Conservation (phyloP, 1,140 invertebrate species). For the Nephila pilipes region DNA sequence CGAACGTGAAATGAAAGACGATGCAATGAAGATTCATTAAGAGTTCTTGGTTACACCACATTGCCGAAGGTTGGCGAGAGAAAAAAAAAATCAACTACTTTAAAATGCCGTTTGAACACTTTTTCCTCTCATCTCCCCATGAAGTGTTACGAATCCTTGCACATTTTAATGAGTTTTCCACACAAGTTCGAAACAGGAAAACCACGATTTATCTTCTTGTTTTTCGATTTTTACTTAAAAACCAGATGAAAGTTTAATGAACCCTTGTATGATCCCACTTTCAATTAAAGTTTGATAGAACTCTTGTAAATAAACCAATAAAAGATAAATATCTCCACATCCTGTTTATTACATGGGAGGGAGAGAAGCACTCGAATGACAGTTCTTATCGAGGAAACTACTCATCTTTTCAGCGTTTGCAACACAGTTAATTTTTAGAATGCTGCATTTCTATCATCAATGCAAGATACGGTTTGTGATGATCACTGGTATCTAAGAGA, state of each 20-base stretch:
- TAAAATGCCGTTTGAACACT: background rate
- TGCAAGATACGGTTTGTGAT: background rate
- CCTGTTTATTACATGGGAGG: constrained; percentile 55
- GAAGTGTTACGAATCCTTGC: background rate
- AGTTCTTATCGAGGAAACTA: constrained; percentile 3
- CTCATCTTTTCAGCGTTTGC: background rate
- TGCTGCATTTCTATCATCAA: constrained; percentile 21
- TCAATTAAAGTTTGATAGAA: constrained; percentile 42
- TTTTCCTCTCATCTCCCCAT: background rate
- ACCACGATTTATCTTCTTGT: background rate
- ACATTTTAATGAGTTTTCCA: background rate
- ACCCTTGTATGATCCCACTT: background rate
- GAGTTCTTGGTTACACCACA: background rate
- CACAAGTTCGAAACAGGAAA: background rate
- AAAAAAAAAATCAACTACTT: background rate
- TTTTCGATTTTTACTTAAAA: background rate
- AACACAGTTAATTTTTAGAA: constrained; percentile 32
- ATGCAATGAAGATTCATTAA: background rate
- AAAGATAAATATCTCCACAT: constrained; percentile 36
- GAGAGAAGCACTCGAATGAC: background rate
- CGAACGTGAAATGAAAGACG: background rate
- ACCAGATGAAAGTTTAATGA: constrained; percentile 38
- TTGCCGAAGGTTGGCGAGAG: background rate
- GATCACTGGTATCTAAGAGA: background rate
- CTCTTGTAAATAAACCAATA: constrained; percentile 45